Base-by-base conservation (phyloP, 2,888 invertebrate genomes). In the Ephialtes manifestator region DNA sequence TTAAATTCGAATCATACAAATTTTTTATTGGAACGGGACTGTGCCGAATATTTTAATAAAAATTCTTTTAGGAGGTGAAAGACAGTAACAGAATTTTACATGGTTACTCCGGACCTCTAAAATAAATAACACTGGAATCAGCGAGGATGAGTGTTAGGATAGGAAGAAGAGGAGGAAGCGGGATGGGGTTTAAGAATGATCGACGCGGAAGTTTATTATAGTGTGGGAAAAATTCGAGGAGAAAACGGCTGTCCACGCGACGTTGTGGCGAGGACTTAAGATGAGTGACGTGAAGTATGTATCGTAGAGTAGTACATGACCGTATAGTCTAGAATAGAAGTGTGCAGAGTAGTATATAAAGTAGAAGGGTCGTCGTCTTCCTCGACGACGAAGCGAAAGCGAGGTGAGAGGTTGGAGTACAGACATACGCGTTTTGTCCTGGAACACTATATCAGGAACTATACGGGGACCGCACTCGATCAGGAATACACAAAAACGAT, bases 131-230 rank as follows among this genome's bases (percentile, higher is more conserved):
- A 60, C 15, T 31, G 28, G 58, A 75, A 77, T 78, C 74, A 72
- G 24, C 70, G 68, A 68, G 77, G 53, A 71, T 63, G 79, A 76
- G 67, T 48, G 84, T 81, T 74, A 39, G 77, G 67, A 67, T 63
- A 24, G 39, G 55, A 39, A 20, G 35, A 53, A 55, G 35, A 39
- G 72, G n/a, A n/a, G 28, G 43, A 76, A 48, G 81, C 78, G 58
- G 81, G 83, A 83, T 77, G 65, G 83, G 85, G 85, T 81, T 81
- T 83, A 85, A 76, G 75, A 68, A 77, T 79, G 83, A 86, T 72
- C 84, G 80, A 78, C 72, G 28, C 71, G 76, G 63, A 71, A 71
- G 65, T 82, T 82, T 79, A 82, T 84, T 81, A 81, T 43, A 77
- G 81, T 77, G 81, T 84, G 81, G 77, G 84, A 84, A 84, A 81